These are phyloP conservation scores for Stylophora pistillata DNA, from an alignment of 64 coral and sea anemone species.

Conservation along the genomic window DNA sequence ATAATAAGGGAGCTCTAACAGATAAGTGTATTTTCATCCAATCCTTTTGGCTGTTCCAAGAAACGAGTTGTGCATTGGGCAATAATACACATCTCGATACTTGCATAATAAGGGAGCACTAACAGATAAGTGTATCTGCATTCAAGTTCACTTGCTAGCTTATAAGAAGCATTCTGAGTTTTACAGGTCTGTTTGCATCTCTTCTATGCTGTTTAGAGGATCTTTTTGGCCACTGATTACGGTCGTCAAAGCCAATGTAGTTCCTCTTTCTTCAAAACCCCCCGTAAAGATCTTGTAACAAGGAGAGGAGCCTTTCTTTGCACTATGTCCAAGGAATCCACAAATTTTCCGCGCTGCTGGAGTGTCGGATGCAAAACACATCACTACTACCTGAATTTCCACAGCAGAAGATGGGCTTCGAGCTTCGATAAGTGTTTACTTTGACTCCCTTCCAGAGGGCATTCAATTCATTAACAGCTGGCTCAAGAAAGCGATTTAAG, in stretches of 20 bases:
- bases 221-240: slow-evolving; percentile 38
- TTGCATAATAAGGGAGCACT: slow-evolving; percentile 23
- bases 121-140: slow-evolving; percentile 15
- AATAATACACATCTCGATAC: too few species aligned
- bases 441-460: slow-evolving; percentile 57
- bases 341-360: slow-evolving; percentile 54
- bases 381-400: slow-evolving; percentile 9
- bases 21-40: too few species aligned
- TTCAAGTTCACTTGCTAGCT: slow-evolving; percentile 32
- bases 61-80: too few species aligned
- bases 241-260: slow-evolving; percentile 45
- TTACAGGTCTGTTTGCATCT: slow-evolving; percentile 14
- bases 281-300: slow-evolving; percentile 66
- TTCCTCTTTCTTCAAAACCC: slow-evolving; percentile 51
- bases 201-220: slow-evolving; percentile 5
- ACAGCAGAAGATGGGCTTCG: slow-evolving; percentile 13
- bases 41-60: too few species aligned
- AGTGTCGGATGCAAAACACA: slow-evolving; percentile 52
- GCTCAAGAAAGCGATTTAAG: slow-evolving; percentile 62
- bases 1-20: too few species aligned
- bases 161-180: background rate
- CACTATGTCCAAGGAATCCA: slow-evolving; percentile 30
- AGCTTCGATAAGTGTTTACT: background rate
- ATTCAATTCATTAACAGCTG: slow-evolving; percentile 58
- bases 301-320: slow-evolving; percentile 44